phyloP scores from a whole-genome alignment of 2,888 invertebrate species.

The Drosophila koepferae region DNA sequence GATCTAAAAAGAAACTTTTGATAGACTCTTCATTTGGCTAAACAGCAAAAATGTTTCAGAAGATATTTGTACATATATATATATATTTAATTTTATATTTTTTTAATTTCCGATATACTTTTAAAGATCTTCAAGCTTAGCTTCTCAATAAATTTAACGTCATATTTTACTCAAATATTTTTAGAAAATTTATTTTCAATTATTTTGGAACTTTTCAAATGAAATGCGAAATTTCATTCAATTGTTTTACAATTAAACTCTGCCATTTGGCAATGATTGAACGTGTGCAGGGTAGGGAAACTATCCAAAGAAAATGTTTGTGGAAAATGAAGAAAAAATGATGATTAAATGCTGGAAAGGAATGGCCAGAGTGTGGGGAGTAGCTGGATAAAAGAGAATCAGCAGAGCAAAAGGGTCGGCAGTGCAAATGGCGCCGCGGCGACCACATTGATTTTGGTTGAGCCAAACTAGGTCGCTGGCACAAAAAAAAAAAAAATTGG shows the following conservation, averaged over 20 bases:
- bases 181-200: neutral
- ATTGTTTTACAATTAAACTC: slow-evolving; percentile 9
- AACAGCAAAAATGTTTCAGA: too few species aligned
- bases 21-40: too few species aligned
- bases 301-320: slow-evolving; percentile 35
- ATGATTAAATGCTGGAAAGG: slow-evolving; percentile 42
- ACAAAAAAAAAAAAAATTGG: slow-evolving; percentile 42
- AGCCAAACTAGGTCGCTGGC: slow-evolving; percentile 78
- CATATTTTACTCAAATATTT: neutral
- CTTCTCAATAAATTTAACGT: neutral
- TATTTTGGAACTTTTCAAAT: neutral
- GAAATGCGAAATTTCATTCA: neutral
- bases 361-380: neutral
- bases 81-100: too few species aligned
- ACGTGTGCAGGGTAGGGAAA: slow-evolving; percentile 13
- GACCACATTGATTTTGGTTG: slow-evolving; percentile 82
- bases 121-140: too few species aligned
- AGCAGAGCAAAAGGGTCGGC: slow-evolving; percentile 69
- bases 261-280: neutral
- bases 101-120: too few species aligned
- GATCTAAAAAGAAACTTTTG: neutral
- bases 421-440: slow-evolving; percentile 77
- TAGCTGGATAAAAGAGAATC: slow-evolving; percentile 10
- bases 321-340: slow-evolving; percentile 30
- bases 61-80: neutral